phyloP scores from a whole-genome alignment of 2,113 vertebrate genomes.

The Ciconia maguari region DNA sequence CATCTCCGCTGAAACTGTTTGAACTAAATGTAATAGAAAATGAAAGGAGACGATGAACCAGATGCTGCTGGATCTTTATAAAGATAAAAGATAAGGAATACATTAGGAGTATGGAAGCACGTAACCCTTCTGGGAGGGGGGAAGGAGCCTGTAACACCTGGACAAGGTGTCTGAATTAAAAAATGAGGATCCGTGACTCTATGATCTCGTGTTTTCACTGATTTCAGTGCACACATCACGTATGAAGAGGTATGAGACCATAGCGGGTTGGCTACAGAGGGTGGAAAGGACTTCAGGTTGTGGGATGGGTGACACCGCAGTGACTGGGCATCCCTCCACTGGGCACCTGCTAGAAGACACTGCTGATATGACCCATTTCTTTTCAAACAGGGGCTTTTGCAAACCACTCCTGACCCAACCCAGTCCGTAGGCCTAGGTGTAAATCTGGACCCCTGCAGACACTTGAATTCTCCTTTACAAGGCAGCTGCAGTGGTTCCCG shows the following conservation, averaged over 20 bases:
- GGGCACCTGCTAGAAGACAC: neutral
- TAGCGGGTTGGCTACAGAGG: accelerated
- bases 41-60: neutral
- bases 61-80: neutral
- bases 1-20: neutral
- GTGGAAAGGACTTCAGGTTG: neutral
- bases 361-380: neutral
- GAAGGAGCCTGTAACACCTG: neutral
- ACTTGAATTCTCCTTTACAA: neutral
- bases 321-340: neutral
- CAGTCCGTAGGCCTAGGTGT: neutral
- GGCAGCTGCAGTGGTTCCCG: neutral
- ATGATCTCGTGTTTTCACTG: accelerated
- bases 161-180: neutral
- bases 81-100: neutral
- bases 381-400: neutral
- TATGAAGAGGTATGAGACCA: neutral
- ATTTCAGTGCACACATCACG: accelerated
- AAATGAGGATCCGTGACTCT: neutral
- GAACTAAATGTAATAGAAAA: accelerated
- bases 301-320: accelerated
- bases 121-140: neutral
- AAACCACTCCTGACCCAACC: accelerated
- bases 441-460: neutral
- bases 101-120: neutral